A percentile compares a stretch with the other conserved stretches of the same genome.
These are phyloP conservation scores for Linepithema humile DNA, from an alignment of 1,140 invertebrate species.

Conservation along the genomic window DNA sequence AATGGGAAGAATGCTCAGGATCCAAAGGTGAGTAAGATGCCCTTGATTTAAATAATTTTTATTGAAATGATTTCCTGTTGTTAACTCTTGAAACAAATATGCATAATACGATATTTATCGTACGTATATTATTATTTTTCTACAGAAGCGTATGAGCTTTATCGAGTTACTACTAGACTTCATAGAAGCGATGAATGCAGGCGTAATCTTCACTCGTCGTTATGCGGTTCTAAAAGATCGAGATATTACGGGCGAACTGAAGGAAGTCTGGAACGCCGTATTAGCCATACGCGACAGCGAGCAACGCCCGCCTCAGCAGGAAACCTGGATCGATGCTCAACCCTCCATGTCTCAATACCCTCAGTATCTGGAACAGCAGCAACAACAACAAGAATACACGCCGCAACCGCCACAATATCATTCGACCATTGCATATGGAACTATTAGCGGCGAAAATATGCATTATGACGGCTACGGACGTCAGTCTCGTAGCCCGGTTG, in stretches of 20 bases:
- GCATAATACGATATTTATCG: not conserved
- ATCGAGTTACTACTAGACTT: slow-evolving; percentile 89
- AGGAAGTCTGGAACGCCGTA: slow-evolving; percentile 89
- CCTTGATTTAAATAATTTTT: not conserved
- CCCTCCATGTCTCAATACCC: slow-evolving; percentile 74
- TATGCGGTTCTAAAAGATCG: slow-evolving; percentile 88
- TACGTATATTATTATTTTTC: slow-evolving; percentile 42
- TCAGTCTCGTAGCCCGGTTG: slow-evolving; percentile 59
- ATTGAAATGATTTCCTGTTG: not conserved
- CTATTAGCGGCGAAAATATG: slow-evolving; percentile 54
- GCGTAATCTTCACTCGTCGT: slow-evolving; percentile 85
- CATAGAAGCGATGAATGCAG: slow-evolving; percentile 89
- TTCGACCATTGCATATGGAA: slow-evolving; percentile 58
- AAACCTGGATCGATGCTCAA: slow-evolving; percentile 77
- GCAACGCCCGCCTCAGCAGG: slow-evolving; percentile 69
- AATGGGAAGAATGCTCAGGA: slow-evolving; percentile 88
- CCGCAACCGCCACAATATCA: slow-evolving; percentile 70
- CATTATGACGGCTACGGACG: slow-evolving; percentile 59
- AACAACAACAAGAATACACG: slow-evolving; percentile 59
- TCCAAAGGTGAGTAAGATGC: slow-evolving; percentile 82
- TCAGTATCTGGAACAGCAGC: slow-evolving; percentile 72
- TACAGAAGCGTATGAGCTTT: slow-evolving; percentile 87
- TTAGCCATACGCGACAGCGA: slow-evolving; percentile 87
- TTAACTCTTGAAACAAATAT: not conserved
- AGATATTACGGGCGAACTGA: slow-evolving; percentile 89